These are phyloP conservation scores for Ethmia dodecea DNA, from an alignment of 2,888 invertebrate genomes.

Conservation along the genomic window DNA sequence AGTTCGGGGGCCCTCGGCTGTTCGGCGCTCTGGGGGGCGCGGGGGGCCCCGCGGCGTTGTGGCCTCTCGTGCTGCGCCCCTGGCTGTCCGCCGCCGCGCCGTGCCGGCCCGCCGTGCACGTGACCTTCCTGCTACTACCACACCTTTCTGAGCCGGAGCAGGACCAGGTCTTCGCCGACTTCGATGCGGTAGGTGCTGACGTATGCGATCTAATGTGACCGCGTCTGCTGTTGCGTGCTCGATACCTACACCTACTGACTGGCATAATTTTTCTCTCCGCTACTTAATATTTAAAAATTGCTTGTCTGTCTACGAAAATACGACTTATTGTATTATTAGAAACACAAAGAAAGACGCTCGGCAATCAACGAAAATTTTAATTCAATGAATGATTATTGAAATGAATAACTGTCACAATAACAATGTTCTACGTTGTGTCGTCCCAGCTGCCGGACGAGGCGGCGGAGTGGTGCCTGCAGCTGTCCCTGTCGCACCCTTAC, in stretches of 20 bases:
- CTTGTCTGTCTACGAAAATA: too few relatives aligned
- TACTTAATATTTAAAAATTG: too few relatives aligned
- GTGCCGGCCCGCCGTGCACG: constrained; percentile 75
- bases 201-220: neutral
- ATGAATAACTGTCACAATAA: too few relatives aligned
- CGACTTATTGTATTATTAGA: too few relatives aligned
- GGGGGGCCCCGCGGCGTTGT: constrained; percentile 36
- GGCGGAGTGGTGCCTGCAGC: constrained; percentile 54
- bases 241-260: too few relatives aligned
- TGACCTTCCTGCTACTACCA: constrained; percentile 79
- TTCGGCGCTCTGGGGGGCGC: constrained; percentile 61
- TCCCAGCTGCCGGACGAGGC: constrained; percentile 42
- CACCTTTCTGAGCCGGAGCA: constrained; percentile 75
- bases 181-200: constrained; percentile 61
- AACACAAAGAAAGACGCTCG: too few relatives aligned
- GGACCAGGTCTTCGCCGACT: constrained; percentile 68
- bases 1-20: constrained; percentile 47
- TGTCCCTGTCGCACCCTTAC: constrained; percentile 58
- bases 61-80: constrained; percentile 43
- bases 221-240: too few relatives aligned
- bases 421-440: too few relatives aligned
- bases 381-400: too few relatives aligned
- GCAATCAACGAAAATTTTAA: too few relatives aligned
- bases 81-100: constrained; percentile 71
- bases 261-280: too few relatives aligned